phyloP scores from a whole-genome alignment of 2,113 vertebrate species.

The Mola mola region DNA sequence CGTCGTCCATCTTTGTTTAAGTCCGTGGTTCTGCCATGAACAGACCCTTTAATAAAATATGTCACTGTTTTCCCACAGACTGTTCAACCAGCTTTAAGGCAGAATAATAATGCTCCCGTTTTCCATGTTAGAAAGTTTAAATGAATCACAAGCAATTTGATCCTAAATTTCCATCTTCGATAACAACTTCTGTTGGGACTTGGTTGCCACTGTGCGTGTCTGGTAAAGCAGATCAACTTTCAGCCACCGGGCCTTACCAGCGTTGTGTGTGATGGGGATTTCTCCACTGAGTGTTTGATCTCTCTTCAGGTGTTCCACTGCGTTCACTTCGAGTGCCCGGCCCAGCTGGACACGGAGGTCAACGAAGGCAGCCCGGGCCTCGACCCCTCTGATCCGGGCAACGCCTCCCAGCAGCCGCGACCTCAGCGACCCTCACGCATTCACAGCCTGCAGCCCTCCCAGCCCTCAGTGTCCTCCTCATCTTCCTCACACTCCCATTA shows the following conservation, averaged over 20 bases:
- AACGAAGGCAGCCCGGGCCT: conserved; percentile 83
- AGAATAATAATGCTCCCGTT: too few species aligned
- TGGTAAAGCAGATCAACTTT: background rate
- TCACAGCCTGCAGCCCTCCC: conserved; percentile 68
- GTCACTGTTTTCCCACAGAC: too few species aligned
- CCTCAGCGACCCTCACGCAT: conserved; percentile 67
- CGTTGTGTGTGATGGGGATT: background rate
- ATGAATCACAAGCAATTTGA: too few species aligned
- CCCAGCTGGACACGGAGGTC: conserved; percentile 85
- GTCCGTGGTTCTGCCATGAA: too few species aligned
- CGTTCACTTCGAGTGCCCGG: conserved; percentile 97
- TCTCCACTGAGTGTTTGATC: background rate
- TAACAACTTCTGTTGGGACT: too few species aligned
- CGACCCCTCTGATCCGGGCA: conserved; percentile 51
- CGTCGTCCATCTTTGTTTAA: too few species aligned
- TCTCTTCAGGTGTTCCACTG: conserved; percentile 93
- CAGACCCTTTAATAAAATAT: too few species aligned
- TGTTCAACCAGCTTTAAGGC: too few species aligned
- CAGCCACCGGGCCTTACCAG: too few species aligned
- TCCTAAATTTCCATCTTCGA: too few species aligned
- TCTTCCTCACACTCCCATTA: conserved; percentile 63
- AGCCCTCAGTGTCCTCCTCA: conserved; percentile 53
- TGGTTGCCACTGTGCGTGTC: too few species aligned
- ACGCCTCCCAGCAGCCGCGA: conserved; percentile 43
- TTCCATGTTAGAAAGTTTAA: too few species aligned